Percentiles rank a stretch among this genome's conserved stretches.
phyloP scores from a whole-genome alignment of 2,888 invertebrate genomes.

The Coremacera marginata region DNA sequence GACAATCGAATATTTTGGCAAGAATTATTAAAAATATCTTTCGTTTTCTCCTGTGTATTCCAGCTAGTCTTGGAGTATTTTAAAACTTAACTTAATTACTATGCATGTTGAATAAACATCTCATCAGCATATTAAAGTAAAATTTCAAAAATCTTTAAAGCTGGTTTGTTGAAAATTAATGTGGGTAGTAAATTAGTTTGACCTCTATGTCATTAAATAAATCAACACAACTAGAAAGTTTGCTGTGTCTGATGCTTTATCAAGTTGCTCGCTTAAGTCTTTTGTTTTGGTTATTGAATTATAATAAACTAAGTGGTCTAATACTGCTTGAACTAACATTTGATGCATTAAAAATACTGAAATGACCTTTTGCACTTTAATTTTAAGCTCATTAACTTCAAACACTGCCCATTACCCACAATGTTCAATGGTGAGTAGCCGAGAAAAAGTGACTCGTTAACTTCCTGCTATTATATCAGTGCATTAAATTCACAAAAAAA shows the following conservation, averaged over 20 bases:
- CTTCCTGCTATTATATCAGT: background rate
- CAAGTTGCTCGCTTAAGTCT: slow-evolving; percentile 37
- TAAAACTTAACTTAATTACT: no score
- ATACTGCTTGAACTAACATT: background rate
- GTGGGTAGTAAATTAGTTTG: no score
- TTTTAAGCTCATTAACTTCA: background rate
- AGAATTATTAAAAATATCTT: no score
- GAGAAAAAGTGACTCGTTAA: background rate
- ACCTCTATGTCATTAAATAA: no score
- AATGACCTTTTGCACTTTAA: no score
- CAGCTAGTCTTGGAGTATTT: no score
- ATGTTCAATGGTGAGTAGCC: background rate
- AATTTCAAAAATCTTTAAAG: background rate
- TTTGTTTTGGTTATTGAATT: background rate
- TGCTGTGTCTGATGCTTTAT: background rate
- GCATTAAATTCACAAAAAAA: background rate
- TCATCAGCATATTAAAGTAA: no score
- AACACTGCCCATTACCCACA: background rate
- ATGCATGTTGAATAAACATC: no score
- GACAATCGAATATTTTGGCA: no score
- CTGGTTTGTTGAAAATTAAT: background rate
- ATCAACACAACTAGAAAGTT: no score
- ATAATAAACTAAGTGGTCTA: background rate
- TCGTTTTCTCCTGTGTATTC: no score
- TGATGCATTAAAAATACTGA: no score